Percentiles rank a stretch among this genome's conserved stretches.
Conservation (phyloP, 2,113 vertebrate species). For the Hippocampus zosterae region DNA sequence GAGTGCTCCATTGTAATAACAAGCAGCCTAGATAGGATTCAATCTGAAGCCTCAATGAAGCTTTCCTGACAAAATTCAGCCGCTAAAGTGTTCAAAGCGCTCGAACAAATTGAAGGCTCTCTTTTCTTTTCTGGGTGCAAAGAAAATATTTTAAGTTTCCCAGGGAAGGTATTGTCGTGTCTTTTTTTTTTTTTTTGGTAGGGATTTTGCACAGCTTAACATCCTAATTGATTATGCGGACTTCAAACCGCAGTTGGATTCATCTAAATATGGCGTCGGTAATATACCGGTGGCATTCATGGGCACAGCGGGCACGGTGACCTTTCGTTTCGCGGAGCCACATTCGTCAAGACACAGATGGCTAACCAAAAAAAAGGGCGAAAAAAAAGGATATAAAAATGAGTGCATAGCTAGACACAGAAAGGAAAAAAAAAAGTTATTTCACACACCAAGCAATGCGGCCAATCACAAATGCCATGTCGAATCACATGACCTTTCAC, state of each 20-base stretch:
- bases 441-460: background rate
- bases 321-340: slow-evolving; percentile 31
- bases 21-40: slow-evolving; percentile 53
- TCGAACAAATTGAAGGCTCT: slow-evolving; percentile 34
- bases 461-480: background rate
- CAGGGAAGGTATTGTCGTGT: background rate
- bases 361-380: background rate
- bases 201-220: background rate
- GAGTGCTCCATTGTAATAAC: slow-evolving; percentile 64
- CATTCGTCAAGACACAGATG: slow-evolving; percentile 26
- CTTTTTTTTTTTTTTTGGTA: background rate
- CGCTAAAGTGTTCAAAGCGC: slow-evolving; percentile 40
- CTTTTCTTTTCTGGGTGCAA: slow-evolving; percentile 20
- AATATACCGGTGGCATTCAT: slow-evolving; percentile 36
- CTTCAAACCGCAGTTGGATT: slow-evolving; percentile 5
- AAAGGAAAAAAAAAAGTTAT: background rate
- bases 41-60: slow-evolving; percentile 46
- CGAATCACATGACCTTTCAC: background rate
- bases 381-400: background rate
- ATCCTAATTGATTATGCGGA: background rate
- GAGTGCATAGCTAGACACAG: background rate
- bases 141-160: slow-evolving; percentile 8
- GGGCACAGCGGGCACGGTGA: slow-evolving; percentile 31
- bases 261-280: slow-evolving; percentile 22
- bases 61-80: slow-evolving; percentile 37